Conservation (phyloP, 1,140 invertebrate genomes). For the Trichoplusia ni region DNA sequence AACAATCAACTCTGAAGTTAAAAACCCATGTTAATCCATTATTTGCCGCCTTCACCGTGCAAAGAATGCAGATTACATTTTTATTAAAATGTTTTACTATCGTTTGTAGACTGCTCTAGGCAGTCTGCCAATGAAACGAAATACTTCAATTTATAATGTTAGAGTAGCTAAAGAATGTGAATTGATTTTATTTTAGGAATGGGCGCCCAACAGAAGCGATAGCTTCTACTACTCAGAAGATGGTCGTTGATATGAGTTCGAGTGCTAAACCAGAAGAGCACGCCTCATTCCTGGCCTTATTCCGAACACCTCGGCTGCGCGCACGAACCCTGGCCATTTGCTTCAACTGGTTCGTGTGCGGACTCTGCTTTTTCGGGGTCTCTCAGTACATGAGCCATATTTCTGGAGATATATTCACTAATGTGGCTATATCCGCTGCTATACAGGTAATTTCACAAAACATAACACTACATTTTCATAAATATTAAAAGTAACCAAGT, state of each 20-base stretch:
- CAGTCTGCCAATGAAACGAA: no score
- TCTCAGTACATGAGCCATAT: conserved; percentile 88
- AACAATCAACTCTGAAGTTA: neutral
- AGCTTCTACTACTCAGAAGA: conserved; percentile 67
- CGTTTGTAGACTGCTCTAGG: no score
- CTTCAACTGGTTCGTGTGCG: conserved; percentile 88
- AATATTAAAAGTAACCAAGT: no score
- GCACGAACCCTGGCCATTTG: conserved; percentile 87
- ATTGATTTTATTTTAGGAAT: conserved; percentile 74
- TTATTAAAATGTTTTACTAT: neutral
- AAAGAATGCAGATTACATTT: neutral
- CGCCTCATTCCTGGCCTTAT: conserved; percentile 85
- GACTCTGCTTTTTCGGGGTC: conserved; percentile 88
- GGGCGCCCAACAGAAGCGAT: conserved; percentile 82
- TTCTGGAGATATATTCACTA: conserved; percentile 88
- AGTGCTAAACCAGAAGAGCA: conserved; percentile 58
- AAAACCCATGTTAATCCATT: neutral
- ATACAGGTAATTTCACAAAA: conserved; percentile 79
- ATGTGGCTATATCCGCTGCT: conserved; percentile 86
- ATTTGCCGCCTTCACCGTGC: neutral
- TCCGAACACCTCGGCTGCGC: conserved; percentile 87
- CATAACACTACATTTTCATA: no score
- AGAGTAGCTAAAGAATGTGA: no score
- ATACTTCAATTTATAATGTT: no score
- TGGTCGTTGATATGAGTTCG: conserved; percentile 50